Evolutionary conservation across 1,140 invertebrate genomes (phyloP), one percentile per base, ranked within the genome.

Genomic region (Artemia franciscana): DNA sequence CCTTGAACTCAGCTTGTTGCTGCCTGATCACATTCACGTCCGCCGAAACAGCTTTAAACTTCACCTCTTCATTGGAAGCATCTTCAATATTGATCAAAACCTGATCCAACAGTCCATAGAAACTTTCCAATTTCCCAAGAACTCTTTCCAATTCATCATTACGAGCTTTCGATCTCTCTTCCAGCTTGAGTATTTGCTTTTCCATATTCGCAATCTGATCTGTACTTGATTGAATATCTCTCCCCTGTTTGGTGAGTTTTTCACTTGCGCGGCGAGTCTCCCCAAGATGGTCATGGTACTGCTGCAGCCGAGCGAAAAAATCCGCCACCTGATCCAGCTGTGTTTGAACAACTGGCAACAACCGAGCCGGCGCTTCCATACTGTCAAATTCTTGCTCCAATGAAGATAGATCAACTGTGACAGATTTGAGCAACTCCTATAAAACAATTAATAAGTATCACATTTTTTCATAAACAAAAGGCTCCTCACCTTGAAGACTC

Each of bases 1-100:
- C 78, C 60, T 84, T 82, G 71, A 94, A 89, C 73, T 94, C 88
- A 66, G 91, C 86, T 73, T 94, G 91, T 68, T 94, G 91, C 2
- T 81, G 77, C 56, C 88, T 80, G 66, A 97, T 94, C 24, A 83
- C 83, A 51, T 91, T 88, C 5, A 93, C 84, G 70, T 95, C 91
- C 0, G 88, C 88, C 26, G 86, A 88, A 2, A 95, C 84, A 0
- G 90, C 83, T 70, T 88, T 89, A 65, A 94, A 79, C 65, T 79
- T 80, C 21, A 80, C 76, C n/a, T 89, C 78, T 69, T 88, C 80
- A 62, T 86, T 82, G 28, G 76, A 70, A 3, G 67, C 69, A 66
- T 88, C 82, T 64, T 83, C 78, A 5, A 95, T 83, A 64, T 87
- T 84, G 27, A 84, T 81, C 69, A 88, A 77, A 2, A 85, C 80